A percentile compares a stretch with the other conserved stretches of the same genome.
Evolutionary conservation across 2,113 vertebrate species (phyloP).

Genomic region (Thunnus thynnus): DNA sequence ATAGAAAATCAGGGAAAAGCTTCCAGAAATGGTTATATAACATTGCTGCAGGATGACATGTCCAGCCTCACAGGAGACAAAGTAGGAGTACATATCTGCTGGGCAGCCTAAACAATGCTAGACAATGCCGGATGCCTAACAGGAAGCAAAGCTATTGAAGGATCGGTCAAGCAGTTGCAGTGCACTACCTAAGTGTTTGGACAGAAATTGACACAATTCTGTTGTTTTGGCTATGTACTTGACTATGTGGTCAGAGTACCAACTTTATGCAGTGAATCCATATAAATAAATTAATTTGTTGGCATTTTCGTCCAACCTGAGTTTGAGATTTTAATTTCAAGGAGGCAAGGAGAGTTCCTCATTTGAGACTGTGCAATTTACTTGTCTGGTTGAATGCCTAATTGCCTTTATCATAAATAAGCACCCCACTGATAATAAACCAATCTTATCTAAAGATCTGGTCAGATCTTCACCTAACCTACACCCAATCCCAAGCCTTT

Average conservation of each 20-base stretch:
- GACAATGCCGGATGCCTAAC: conserved; percentile 5
- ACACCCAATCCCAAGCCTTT: conserved; percentile 37
- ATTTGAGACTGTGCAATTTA: background rate
- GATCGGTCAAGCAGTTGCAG: background rate
- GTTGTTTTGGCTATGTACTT: background rate
- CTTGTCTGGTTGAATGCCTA: background rate
- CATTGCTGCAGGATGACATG: background rate
- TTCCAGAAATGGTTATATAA: too few species aligned
- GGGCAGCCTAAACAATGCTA: conserved; percentile 4
- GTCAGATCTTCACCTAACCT: conserved; percentile 45
- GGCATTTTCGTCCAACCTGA: background rate
- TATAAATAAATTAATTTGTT: background rate
- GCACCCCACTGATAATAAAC: conserved; percentile 41
- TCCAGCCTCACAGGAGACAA: conserved; percentile 7
- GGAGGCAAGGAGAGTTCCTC: background rate
- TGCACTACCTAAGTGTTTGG: background rate
- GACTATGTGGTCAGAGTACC: background rate
- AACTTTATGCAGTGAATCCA: background rate
- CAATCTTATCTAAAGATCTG: conserved; percentile 34
- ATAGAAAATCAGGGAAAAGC: too few species aligned
- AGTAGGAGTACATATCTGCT: conserved; percentile 8
- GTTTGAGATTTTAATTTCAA: background rate
- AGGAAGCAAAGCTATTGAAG: conserved; percentile 11
- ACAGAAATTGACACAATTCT: background rate
- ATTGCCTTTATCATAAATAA: conserved; percentile 29